These are phyloP conservation scores for Zeuzera pyrina DNA, from an alignment of 2,888 invertebrate species.

Conservation along the genomic window DNA sequence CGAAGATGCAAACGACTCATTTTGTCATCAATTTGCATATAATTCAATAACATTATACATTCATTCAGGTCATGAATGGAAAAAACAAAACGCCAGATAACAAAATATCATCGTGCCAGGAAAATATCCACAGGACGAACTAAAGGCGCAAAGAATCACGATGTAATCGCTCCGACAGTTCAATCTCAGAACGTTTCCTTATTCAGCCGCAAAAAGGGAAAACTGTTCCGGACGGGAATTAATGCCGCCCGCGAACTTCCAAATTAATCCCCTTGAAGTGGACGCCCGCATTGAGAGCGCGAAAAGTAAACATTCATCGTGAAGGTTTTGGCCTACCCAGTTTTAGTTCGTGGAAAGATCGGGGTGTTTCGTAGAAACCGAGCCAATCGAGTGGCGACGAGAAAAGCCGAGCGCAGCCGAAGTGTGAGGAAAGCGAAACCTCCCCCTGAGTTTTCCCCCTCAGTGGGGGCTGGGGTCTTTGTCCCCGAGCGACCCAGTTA, in stretches of 20 bases:
- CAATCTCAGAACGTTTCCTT: slow-evolving; percentile 33
- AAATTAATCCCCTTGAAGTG: slow-evolving; percentile 62
- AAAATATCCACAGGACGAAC: slow-evolving; percentile 11
- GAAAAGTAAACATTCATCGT: slow-evolving; percentile 49
- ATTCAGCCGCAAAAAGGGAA: slow-evolving; percentile 48
- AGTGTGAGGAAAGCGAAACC: slow-evolving; percentile 55
- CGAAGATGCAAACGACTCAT: slow-evolving; percentile 44
- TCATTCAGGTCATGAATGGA: slow-evolving; percentile 40
- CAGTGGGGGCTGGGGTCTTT: slow-evolving; percentile 52
- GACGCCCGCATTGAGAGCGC: slow-evolving; percentile 36
- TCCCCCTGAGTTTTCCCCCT: slow-evolving; percentile 44
- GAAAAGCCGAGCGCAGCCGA: slow-evolving; percentile 54
- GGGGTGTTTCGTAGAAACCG: slow-evolving; percentile 37
- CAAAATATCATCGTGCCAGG: background rate
- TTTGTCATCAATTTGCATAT: slow-evolving; percentile 55
- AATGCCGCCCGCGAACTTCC: slow-evolving; percentile 46
- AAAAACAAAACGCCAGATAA: slow-evolving; percentile 35
- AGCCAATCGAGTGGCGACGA: slow-evolving; percentile 18
- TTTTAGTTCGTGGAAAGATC: slow-evolving; percentile 41
- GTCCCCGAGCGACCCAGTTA: slow-evolving; percentile 70
- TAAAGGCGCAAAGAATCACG: slow-evolving; percentile 22
- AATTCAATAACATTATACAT: slow-evolving; percentile 66
- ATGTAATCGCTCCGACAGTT: slow-evolving; percentile 32
- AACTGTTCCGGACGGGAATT: slow-evolving; percentile 40
- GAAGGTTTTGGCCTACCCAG: slow-evolving; percentile 19